Conservation (phyloP, 2,888 invertebrate species). For the Apodemia mormo region DNA sequence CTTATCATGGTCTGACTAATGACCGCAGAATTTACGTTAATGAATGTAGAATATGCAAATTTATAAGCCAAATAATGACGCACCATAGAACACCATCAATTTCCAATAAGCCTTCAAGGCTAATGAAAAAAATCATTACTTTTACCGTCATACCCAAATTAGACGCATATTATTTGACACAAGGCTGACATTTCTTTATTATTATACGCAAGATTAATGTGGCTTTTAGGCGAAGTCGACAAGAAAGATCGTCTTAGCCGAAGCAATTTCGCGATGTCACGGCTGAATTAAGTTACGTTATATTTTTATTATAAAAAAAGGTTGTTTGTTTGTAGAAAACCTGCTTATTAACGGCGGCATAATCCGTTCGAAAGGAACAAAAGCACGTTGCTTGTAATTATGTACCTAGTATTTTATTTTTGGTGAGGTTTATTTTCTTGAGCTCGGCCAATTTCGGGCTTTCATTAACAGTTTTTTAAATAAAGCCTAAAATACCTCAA, state of each 20-base stretch:
- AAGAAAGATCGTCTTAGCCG: conserved; percentile 17
- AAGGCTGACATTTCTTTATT: conserved; percentile 18
- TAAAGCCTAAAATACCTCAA: no score
- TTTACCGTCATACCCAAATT: not conserved
- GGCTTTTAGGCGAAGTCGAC: conserved; percentile 6
- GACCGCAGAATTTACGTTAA: no score
- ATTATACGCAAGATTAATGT: conserved; percentile 15
- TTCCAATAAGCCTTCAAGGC: not conserved
- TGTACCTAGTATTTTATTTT: conserved; percentile 5
- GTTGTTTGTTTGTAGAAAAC: not conserved
- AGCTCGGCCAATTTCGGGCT: no score
- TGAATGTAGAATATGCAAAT: no score
- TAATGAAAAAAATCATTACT: conserved; percentile 4
- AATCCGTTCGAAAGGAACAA: not conserved
- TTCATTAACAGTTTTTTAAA: no score
- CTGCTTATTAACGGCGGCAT: not conserved
- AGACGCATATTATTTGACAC: conserved; percentile 9
- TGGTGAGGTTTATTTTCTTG: not conserved
- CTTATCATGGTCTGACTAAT: no score
- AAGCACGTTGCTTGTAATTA: conserved; percentile 5
- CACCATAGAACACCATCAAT: not conserved
- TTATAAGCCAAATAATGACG: no score
- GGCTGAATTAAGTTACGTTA: conserved; percentile 6
- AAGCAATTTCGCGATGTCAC: conserved; percentile 18
- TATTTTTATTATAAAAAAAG: conserved; percentile 4